Conservation (phyloP, 1,140 invertebrate species). For the Drosophila erecta region DNA sequence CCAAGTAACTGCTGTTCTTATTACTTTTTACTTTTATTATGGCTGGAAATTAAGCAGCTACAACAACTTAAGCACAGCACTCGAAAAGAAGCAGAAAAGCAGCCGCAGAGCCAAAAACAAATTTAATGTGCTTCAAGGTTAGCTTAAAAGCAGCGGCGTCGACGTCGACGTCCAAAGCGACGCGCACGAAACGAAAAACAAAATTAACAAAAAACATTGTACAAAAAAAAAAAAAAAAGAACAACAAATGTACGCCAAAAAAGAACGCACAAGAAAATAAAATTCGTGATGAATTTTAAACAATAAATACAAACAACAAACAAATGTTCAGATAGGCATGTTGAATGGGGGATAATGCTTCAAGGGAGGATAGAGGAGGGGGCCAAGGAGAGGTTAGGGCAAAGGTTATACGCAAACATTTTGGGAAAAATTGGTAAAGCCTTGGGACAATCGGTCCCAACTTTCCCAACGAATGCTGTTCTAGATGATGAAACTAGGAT, state of each 20-base stretch:
- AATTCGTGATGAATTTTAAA: constrained; percentile 81
- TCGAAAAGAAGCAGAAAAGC: constrained; percentile 16
- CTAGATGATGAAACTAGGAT: no score
- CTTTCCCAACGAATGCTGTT: no score
- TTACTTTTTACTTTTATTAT: constrained; percentile 28
- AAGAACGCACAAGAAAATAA: constrained; percentile 71
- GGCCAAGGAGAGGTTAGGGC: constrained; percentile 39
- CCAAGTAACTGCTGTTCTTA: constrained; percentile 28
- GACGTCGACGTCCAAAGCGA: constrained; percentile 10
- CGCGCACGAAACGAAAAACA: constrained; percentile 28
- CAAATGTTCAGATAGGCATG: constrained; percentile 43
- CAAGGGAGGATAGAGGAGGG: background rate
- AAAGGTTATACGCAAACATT: constrained; percentile 45
- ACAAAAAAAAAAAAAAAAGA: constrained; percentile 27
- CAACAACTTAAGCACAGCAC: constrained; percentile 6
- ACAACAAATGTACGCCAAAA: constrained; percentile 33
- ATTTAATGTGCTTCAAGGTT: constrained; percentile 79
- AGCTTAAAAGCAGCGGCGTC: constrained; percentile 44
- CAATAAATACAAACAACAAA: constrained; percentile 72
- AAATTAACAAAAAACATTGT: constrained; percentile 19
- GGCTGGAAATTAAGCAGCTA: constrained; percentile 30
- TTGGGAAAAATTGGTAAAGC: constrained; percentile 2
- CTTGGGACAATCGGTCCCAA: background rate
- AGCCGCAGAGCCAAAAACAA: constrained; percentile 44
- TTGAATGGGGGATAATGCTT: background rate